phyloP scores from a whole-genome alignment of 2,888 invertebrate species.

The Patella ulyssiponensis region DNA sequence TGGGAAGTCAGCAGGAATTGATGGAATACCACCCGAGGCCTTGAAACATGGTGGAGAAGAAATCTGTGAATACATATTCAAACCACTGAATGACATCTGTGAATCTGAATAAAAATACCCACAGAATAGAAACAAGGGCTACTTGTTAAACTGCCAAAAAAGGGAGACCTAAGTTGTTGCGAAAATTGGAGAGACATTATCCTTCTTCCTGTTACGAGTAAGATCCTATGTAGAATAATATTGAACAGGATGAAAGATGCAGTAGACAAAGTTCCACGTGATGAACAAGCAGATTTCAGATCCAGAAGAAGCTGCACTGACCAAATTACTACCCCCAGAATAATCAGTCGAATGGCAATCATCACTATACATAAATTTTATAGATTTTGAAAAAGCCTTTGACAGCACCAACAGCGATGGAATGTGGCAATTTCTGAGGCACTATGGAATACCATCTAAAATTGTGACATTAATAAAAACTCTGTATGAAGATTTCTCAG shows the following conservation, averaged over 20 bases:
- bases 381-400: slow-evolving; percentile 16
- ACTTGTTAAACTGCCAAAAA: slow-evolving; percentile 14
- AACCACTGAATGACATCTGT: slow-evolving; percentile 13
- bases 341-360: slow-evolving; percentile 22
- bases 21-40: slow-evolving; percentile 24
- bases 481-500: neutral
- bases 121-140: slow-evolving; percentile 12
- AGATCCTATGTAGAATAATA: slow-evolving; percentile 21
- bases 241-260: slow-evolving; percentile 18
- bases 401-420: slow-evolving; percentile 21
- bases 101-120: slow-evolving; percentile 14
- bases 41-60: slow-evolving; percentile 21
- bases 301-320: neutral
- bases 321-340: slow-evolving; percentile 9
- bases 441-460: neutral
- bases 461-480: neutral
- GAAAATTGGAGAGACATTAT: slow-evolving; percentile 21
- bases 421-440: neutral
- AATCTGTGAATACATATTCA: slow-evolving; percentile 11
- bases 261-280: slow-evolving; percentile 19
- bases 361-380: slow-evolving; percentile 21
- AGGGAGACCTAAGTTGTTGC: slow-evolving; percentile 19
- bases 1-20: slow-evolving; percentile 24
- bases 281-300: neutral
- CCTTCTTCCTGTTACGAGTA: slow-evolving; percentile 15